A percentile compares a stretch with the other conserved stretches of the same genome.
Evolutionary conservation across 2,797 vertebrate genomes (phyloP).

Genomic region (Malacoraja senta): DNA sequence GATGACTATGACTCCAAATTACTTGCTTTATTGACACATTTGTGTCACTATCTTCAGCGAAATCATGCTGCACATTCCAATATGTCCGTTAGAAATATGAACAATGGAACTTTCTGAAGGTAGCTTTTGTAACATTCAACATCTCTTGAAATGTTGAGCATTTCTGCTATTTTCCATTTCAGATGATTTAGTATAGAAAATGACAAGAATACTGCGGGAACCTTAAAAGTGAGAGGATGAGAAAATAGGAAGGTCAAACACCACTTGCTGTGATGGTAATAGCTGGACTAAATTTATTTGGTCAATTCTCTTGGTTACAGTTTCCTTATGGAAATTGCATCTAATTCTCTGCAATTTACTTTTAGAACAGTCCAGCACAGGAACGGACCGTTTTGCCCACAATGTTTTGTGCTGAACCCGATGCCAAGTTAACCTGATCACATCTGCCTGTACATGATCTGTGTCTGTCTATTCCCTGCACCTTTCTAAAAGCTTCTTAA

Average conservation of each 20-base stretch:
- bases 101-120: neutral
- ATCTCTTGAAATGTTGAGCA: neutral
- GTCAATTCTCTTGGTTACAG: neutral
- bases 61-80: neutral
- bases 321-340: neutral
- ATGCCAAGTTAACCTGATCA: too few relatives aligned
- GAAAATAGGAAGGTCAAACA: too few relatives aligned
- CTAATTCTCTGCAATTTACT: slow-evolving; percentile 9
- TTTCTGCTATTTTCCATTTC: neutral
- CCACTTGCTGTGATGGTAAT: neutral
- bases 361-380: neutral
- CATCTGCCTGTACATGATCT: too few relatives aligned
- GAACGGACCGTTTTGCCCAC: too few relatives aligned
- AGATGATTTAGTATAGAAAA: neutral
- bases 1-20: too few relatives aligned
- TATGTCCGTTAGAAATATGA: neutral
- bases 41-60: neutral
- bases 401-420: too few relatives aligned
- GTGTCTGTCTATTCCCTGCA: too few relatives aligned
- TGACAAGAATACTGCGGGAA: neutral
- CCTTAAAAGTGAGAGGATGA: neutral
- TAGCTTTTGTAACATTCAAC: too few relatives aligned
- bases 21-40: too few relatives aligned
- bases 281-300: neutral
- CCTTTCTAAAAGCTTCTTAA: too few relatives aligned